Percentiles rank a stretch among this genome's conserved stretches.
phyloP scores from a whole-genome alignment of 92 coral and sea anemone genomes.

The Palythoa grandis region DNA sequence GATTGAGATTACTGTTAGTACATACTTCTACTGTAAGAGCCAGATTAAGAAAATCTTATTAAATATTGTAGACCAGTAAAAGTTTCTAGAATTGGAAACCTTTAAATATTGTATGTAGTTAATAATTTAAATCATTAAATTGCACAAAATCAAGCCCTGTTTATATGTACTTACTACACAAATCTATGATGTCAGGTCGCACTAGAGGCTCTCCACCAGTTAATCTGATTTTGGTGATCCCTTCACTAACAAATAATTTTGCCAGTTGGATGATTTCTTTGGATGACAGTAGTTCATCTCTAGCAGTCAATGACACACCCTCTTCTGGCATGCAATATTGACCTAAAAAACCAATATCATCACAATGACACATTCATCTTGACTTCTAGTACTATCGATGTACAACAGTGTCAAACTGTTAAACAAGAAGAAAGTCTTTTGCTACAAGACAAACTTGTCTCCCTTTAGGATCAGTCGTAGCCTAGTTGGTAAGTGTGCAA shows the following conservation, averaged over 20 bases:
- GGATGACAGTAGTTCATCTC: constrained; percentile 71
- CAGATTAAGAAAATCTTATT: no score
- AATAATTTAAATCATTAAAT: neutral
- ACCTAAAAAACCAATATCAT: constrained; percentile 55
- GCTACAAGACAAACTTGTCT: no score
- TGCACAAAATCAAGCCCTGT: neutral
- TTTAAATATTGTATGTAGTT: no score
- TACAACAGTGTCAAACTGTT: no score
- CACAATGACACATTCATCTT: neutral
- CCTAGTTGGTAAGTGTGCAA: no score
- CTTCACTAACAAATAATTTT: constrained; percentile 90
- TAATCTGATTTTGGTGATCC: constrained; percentile 88
- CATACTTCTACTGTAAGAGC: no score
- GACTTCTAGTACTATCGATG: neutral
- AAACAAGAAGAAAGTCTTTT: no score
- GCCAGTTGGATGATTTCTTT: constrained; percentile 81
- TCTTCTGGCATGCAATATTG: constrained; percentile 99
- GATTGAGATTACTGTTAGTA: no score
- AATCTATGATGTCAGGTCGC: constrained; percentile 86
- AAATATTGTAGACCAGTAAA: no score
- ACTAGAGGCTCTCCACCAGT: constrained; percentile 98
- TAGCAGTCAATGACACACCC: constrained; percentile 83
- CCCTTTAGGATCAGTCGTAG: no score
- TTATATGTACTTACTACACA: constrained; percentile 78
- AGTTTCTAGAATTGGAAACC: no score